Evolutionary conservation across 2,113 vertebrate genomes (phyloP), one percentile per base, ranked within the genome.

Genomic region (Thryonomys swinderianus): DNA sequence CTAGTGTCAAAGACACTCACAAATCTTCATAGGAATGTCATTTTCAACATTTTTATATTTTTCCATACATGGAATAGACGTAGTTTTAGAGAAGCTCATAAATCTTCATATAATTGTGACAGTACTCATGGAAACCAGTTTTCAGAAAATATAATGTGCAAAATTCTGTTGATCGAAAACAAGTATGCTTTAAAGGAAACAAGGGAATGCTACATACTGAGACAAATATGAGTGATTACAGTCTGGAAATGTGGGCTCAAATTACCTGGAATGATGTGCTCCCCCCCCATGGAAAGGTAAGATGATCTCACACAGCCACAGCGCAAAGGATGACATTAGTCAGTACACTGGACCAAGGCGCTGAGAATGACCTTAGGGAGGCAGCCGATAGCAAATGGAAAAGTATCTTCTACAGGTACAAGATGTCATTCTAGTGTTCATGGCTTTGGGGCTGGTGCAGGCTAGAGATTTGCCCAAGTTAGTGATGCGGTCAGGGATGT

Each of bases 111-210:
- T 62, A 37, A 95, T 34, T 79, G 32, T 86, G 30, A 42, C 23
- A 76, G 5, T 86, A 27, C n/a, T 92, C 51, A 53, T 82, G 13
- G 45, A 94, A 93, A 89, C 23, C 53, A 73, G 3, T 67, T 91
- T 95, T 85, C 27, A 79, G 20, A 84, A 92, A 93, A 85, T 79
- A 74, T 34, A 93, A 86, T 88, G 73, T 91, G 79, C 27, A 82
- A 88, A 90, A n/a, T 86, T 95, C 73, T 57, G 32, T 67, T 86
- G 48, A 42, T 34, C 32, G 51, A 64, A 53, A 51, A 83, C 16
- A 71, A 82, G 20, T 34, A 7, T 74, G 57, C 37, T 62, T 83
- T 93, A 74, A 83, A 82, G 20, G 37, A 53, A 61, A 32, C 71
- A 16, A 81, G 12, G 61, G 61, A 71, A 71, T 32, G 27, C 5